phyloP scores from a whole-genome alignment of 2,797 vertebrate genomes.

The Allobates femoralis region DNA sequence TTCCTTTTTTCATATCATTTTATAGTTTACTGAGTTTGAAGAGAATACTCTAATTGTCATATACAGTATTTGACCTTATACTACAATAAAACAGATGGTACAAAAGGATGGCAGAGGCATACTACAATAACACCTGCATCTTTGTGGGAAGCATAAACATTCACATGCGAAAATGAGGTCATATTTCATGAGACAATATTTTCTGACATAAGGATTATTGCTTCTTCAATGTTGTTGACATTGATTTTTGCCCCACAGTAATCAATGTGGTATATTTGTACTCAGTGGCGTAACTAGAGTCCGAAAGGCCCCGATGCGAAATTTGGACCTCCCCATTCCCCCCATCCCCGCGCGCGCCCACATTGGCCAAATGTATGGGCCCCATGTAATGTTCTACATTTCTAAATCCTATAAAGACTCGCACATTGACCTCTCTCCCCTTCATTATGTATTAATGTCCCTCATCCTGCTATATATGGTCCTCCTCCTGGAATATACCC shows the following conservation, averaged over 20 bases:
- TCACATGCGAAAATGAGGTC: background rate
- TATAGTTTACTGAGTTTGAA: background rate
- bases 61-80: background rate
- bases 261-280: background rate
- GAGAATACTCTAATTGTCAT: background rate
- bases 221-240: background rate
- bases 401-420: no score
- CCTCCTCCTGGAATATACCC: no score
- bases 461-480: no score
- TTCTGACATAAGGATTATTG: background rate
- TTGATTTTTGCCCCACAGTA: background rate
- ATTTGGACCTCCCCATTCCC: no score
- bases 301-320: no score
- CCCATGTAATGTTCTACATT: no score
- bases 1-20: background rate
- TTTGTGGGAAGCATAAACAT: background rate
- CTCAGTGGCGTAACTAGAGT: no score
- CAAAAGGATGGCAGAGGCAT: background rate
- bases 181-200: background rate
- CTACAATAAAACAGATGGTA: background rate
- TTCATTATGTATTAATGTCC: no score
- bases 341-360: no score
- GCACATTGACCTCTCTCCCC: no score
- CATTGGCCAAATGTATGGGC: no score
- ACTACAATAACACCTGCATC: constrained; percentile 5